Evolutionary conservation across 1,140 invertebrate genomes (phyloP).

Genomic region (Hyles euphorbiae): DNA sequence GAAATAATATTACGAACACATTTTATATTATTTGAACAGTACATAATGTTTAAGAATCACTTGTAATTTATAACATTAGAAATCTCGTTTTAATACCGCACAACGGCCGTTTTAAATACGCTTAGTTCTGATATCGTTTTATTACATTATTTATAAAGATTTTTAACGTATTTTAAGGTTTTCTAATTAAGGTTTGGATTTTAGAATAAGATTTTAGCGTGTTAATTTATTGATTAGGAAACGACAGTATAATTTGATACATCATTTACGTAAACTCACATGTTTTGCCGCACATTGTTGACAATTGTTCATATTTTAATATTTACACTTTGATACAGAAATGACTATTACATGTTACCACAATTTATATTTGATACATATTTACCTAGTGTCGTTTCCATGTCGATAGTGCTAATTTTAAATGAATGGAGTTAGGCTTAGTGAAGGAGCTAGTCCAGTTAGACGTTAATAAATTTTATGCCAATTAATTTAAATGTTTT

Average conservation of each 20-base stretch:
- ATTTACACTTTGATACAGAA: too few relatives aligned
- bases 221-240: conserved; percentile 14
- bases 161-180: conserved; percentile 45
- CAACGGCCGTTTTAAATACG: conserved; percentile 47
- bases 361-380: too few relatives aligned
- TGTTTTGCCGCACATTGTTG: too few relatives aligned
- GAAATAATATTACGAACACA: too few relatives aligned
- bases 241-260: conserved; percentile 6
- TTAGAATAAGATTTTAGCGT: conserved; percentile 20
- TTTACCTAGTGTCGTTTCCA: conserved; percentile 1
- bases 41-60: too few relatives aligned
- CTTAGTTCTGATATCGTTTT: conserved; percentile 39
- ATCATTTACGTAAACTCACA: neutral
- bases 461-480: conserved; percentile 57
- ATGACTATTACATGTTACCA: too few relatives aligned
- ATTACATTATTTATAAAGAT: conserved; percentile 46
- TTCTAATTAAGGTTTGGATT: conserved; percentile 31
- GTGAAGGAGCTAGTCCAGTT: conserved; percentile 66
- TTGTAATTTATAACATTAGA: too few relatives aligned
- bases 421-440: conserved; percentile 45
- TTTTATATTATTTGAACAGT: too few relatives aligned
- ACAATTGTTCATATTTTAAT: too few relatives aligned
- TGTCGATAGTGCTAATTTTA: conserved; percentile 31
- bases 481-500: conserved; percentile 40
- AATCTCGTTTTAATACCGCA: conserved; percentile 38